Base-by-base conservation (phyloP, 2,797 vertebrate genomes). In the Numenius phaeopus region DNA sequence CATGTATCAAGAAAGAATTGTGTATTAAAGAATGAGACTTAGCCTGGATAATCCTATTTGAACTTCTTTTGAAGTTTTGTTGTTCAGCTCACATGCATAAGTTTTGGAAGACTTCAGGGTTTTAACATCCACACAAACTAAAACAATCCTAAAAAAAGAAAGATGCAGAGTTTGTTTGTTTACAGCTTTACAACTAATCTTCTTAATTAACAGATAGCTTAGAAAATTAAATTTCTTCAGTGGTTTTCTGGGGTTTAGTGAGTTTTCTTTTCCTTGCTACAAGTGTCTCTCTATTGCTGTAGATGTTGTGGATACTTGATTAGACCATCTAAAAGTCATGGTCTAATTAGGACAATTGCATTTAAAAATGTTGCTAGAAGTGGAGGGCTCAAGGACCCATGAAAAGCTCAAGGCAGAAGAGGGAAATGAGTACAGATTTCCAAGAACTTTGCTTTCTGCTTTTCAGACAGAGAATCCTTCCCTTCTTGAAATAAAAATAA, bases 41-140 rank as follows among this genome's bases (percentile, higher is more conserved):
- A 89, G 65, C n/a, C 42, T 81, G 37, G 19, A 61, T 97, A 94
- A 96, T 94, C 84, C 87, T 83, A 46, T 64, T 85, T 46, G 34
- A 81, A 69, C 61, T 83, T 52, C 57, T 57, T 71, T 64, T 78
- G 75, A 91, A 94, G 91, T 89, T 81, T 81, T 32, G 19, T 55
- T 70, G 29, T 58, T 78, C 46, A 17, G 5, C 40, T 78, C 64
- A n/a, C 10, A 42, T 6, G 24, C 32, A 3, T 6, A 52, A 75
- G 2, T 61, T 65, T 7, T 6, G 54, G 57, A 67, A 77, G 94
- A 89, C 40, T 65, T 91, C n/a, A 64, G 83, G 17, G 17, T 32
- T 87, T 94, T 77, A 76, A 34, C 23, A 65, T 15, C 30, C 23
- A 26, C 17, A 15, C 21, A 49, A 61, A 78, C 19, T 4, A 62